Percentiles rank a stretch among this genome's conserved stretches.
Evolutionary conservation across 2,797 vertebrate genomes (phyloP).

Genomic region (Tragelaphus oryx): DNA sequence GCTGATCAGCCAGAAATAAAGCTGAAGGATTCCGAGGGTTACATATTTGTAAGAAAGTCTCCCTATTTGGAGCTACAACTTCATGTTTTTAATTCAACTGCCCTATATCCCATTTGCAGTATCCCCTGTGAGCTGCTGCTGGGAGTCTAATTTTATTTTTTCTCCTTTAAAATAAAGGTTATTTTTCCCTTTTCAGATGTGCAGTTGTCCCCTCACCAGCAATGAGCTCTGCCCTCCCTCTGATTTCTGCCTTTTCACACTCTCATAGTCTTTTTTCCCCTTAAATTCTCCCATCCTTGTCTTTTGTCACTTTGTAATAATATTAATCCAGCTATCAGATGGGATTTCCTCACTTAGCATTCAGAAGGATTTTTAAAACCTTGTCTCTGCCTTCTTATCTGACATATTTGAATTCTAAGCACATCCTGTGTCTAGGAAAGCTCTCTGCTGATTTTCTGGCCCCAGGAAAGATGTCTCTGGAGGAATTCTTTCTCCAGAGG

Average conservation of each 20-base stretch:
- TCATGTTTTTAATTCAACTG: neutral
- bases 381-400: constrained; percentile 61
- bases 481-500: constrained; percentile 18
- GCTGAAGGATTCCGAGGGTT: neutral
- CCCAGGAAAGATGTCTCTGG: constrained; percentile 17
- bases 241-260: neutral
- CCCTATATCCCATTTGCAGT: neutral
- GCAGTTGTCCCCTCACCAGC: neutral
- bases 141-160: constrained; percentile 16
- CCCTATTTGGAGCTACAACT: neutral
- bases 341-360: constrained; percentile 61
- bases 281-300: constrained; percentile 6
- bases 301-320: constrained; percentile 39
- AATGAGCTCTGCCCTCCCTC: neutral
- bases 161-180: neutral
- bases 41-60: constrained; percentile 34
- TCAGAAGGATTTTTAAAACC: constrained; percentile 55
- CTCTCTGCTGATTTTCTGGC: constrained; percentile 9
- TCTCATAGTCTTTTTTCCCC: neutral
- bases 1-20: constrained; percentile 50
- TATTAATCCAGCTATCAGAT: constrained; percentile 49
- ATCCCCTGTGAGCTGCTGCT: neutral
- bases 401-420: constrained; percentile 56
- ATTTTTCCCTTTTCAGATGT: neutral
- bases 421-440: constrained; percentile 27